phyloP scores from a whole-genome alignment of 2,888 invertebrate genomes.

The Rhagium mordax region DNA sequence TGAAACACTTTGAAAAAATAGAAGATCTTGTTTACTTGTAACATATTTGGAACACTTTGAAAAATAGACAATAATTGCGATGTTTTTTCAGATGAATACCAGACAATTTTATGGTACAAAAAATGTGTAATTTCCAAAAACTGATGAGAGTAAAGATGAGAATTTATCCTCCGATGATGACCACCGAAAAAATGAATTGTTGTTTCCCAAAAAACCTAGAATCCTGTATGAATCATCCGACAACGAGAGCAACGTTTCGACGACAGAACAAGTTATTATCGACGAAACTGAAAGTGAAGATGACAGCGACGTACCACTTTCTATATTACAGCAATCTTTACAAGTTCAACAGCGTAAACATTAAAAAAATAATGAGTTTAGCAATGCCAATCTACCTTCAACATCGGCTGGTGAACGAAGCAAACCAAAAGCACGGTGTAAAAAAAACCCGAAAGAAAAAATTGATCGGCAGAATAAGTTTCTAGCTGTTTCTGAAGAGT shows the following conservation, averaged over 20 bases:
- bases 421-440: neutral
- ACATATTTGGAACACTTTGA: too few relatives aligned
- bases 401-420: neutral
- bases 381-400: neutral
- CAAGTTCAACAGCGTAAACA: neutral
- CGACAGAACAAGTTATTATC: neutral
- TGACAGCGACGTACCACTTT: neutral
- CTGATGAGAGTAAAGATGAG: neutral
- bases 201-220: neutral
- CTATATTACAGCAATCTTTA: neutral
- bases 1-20: too few relatives aligned
- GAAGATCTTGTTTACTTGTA: too few relatives aligned
- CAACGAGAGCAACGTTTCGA: neutral
- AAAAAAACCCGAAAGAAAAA: neutral
- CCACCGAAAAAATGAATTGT: neutral
- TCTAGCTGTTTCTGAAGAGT: neutral
- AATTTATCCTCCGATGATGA: neutral
- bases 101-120: neutral
- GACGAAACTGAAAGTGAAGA: neutral
- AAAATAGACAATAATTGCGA: too few relatives aligned
- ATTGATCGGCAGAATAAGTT: neutral
- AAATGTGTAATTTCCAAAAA: neutral
- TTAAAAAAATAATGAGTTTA: neutral
- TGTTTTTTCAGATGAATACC: too few relatives aligned
- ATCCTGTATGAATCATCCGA: neutral